Evolutionary conservation across 1,140 invertebrate species (phyloP).

Genomic region (Notospermus geniculatus): DNA sequence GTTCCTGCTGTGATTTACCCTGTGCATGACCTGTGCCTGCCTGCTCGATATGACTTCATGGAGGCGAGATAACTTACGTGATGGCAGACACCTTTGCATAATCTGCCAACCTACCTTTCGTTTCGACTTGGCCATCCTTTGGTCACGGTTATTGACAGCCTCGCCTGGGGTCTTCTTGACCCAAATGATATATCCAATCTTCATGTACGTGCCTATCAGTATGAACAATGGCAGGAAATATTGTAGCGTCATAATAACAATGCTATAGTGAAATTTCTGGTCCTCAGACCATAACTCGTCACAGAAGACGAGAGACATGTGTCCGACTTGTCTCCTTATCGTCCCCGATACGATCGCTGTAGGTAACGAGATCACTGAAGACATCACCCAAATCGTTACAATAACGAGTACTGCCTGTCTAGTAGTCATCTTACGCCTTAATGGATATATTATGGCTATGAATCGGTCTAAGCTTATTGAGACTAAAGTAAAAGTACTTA

Average conservation of each 20-base stretch:
- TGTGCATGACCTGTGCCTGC: too few species aligned
- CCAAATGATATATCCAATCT: slow-evolving; percentile 86
- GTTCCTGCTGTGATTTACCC: too few species aligned
- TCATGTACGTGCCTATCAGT: slow-evolving; percentile 82
- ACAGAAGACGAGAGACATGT: slow-evolving; percentile 32
- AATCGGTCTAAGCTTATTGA: slow-evolving; percentile 97
- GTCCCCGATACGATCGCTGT: slow-evolving; percentile 67
- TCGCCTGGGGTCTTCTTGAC: slow-evolving; percentile 81
- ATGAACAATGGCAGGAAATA: slow-evolving; percentile 80
- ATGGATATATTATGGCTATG: slow-evolving; percentile 86
- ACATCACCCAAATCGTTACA: slow-evolving; percentile 72
- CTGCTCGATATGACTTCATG: too few species aligned
- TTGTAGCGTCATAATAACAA: slow-evolving; percentile 76
- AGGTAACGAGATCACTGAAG: slow-evolving; percentile 76
- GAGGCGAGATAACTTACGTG: too few species aligned
- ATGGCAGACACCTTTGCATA: too few species aligned
- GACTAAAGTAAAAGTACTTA: slow-evolving; percentile 87
- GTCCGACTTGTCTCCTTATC: slow-evolving; percentile 25
- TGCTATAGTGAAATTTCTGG: slow-evolving; percentile 70
- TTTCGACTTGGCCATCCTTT: slow-evolving; percentile 80
- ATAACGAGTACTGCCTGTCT: slow-evolving; percentile 71
- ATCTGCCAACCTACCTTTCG: slow-evolving; percentile 81
- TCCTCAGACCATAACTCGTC: slow-evolving; percentile 41
- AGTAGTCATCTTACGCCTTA: slow-evolving; percentile 75
- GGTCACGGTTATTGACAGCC: slow-evolving; percentile 76